These are phyloP conservation scores for Urocyon cinereoargenteus DNA, from an alignment of 2,797 vertebrate genomes.

Conservation along the genomic window DNA sequence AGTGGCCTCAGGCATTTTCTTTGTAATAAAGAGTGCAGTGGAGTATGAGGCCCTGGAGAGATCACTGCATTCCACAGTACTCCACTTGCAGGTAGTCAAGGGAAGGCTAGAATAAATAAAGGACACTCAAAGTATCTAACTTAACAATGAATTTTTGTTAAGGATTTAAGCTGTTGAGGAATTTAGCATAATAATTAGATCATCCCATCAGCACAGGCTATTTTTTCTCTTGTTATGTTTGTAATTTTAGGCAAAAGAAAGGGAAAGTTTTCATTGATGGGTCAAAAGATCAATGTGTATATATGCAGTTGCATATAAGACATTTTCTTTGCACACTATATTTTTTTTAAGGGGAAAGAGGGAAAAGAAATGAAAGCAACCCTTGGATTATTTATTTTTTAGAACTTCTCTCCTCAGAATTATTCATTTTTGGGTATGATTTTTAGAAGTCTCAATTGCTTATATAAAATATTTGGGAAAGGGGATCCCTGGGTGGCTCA, in stretches of 20 bases:
- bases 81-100: neutral
- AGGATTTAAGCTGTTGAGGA: neutral
- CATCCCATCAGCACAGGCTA: neutral
- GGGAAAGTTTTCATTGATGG: neutral
- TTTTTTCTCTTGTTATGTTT: neutral
- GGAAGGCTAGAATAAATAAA: neutral
- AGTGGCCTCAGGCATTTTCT: neutral
- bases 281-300: neutral
- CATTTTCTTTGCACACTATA: neutral
- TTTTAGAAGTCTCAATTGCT: neutral
- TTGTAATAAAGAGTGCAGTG: neutral
- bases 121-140: neutral
- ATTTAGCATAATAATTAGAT: neutral
- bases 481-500: too few relatives aligned
- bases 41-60: neutral
- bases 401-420: neutral
- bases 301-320: neutral
- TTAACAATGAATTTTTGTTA: neutral
- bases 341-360: neutral
- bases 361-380: neutral
- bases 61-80: accelerated
- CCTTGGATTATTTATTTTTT: neutral
- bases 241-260: neutral
- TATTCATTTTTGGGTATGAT: neutral
- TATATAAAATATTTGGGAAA: neutral